phyloP scores from a whole-genome alignment of 2,888 invertebrate species.

The Tenthredo distinguenda region DNA sequence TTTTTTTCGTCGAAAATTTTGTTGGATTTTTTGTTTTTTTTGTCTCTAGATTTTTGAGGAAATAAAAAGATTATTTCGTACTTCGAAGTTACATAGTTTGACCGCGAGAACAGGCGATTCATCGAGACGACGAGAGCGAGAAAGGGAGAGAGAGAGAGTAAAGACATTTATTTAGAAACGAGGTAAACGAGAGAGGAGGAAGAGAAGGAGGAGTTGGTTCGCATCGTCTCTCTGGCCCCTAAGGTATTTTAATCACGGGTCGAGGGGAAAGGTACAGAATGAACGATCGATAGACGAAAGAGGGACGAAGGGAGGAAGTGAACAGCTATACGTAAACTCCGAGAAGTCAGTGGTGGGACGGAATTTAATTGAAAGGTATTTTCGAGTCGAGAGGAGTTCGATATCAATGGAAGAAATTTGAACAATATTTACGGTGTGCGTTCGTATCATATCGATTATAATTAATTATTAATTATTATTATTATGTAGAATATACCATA shows the following conservation, averaged over 20 bases:
- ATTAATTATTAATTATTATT: no score
- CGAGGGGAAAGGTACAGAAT: conserved; percentile 31
- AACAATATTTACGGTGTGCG: neutral
- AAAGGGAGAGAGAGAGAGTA: neutral
- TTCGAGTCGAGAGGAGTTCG: neutral
- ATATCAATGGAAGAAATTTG: neutral
- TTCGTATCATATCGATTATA: no score
- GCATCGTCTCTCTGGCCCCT: conserved; percentile 33
- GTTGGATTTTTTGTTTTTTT: no score
- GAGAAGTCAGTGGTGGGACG: neutral
- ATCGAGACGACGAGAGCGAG: neutral
- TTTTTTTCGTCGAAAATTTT: no score
- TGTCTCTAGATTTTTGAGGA: no score
- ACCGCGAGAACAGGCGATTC: conserved; percentile 11
- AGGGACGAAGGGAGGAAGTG: neutral
- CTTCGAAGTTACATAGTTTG: neutral
- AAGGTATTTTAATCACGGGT: conserved; percentile 49
- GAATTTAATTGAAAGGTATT: conserved; percentile 39
- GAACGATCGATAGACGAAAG: conserved; percentile 45
- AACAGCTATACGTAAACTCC: conserved; percentile 31
- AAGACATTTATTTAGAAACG: neutral
- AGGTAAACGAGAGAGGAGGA: conserved; percentile 9
- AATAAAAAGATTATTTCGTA: neutral
- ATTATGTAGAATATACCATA: no score
- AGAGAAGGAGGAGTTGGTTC: conserved; percentile 35